Percentiles rank a stretch among this genome's conserved stretches.
Conservation (phyloP, 2,888 invertebrate genomes). For the Xestia xanthographa region DNA sequence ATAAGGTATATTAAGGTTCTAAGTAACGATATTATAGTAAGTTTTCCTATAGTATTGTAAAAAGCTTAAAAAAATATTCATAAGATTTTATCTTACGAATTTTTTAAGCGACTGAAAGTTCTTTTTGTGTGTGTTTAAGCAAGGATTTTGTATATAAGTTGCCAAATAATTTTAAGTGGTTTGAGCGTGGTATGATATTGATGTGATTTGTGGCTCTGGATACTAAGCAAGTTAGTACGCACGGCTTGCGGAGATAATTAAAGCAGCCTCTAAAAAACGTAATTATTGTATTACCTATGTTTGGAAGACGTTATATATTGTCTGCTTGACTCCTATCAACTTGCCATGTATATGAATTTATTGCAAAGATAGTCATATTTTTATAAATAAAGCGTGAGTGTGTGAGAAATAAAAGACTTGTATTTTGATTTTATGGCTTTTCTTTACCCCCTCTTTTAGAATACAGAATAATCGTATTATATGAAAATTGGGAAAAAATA, state of each 20-base stretch:
- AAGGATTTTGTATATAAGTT: slow-evolving; percentile 19
- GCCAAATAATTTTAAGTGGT: slow-evolving; percentile 28
- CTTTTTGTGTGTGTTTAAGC: slow-evolving; percentile 10
- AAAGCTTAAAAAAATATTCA: slow-evolving; percentile 4
- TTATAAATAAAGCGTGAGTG: slow-evolving; percentile 33
- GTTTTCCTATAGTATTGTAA: background rate
- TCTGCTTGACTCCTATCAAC: slow-evolving; percentile 2
- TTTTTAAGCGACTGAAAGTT: slow-evolving; percentile 21
- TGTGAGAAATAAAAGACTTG: slow-evolving; percentile 39
- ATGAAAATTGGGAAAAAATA: background rate
- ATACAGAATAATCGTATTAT: background rate
- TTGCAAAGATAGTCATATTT: slow-evolving; percentile 38
- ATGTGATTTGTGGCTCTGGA: background rate
- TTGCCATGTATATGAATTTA: slow-evolving; percentile 41
- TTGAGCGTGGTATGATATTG: background rate
- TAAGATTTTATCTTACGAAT: background rate
- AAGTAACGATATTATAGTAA: slow-evolving; percentile 12
- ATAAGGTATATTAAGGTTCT: background rate
- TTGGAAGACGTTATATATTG: background rate
- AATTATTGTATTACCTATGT: background rate
- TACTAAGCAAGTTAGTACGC: background rate
- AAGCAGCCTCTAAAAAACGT: background rate
- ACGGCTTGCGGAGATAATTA: background rate
- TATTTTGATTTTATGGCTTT: slow-evolving; percentile 7
- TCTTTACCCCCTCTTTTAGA: background rate